These are phyloP conservation scores for Lepidurus arcticus DNA, from an alignment of 1,140 invertebrate genomes.

Conservation along the genomic window DNA sequence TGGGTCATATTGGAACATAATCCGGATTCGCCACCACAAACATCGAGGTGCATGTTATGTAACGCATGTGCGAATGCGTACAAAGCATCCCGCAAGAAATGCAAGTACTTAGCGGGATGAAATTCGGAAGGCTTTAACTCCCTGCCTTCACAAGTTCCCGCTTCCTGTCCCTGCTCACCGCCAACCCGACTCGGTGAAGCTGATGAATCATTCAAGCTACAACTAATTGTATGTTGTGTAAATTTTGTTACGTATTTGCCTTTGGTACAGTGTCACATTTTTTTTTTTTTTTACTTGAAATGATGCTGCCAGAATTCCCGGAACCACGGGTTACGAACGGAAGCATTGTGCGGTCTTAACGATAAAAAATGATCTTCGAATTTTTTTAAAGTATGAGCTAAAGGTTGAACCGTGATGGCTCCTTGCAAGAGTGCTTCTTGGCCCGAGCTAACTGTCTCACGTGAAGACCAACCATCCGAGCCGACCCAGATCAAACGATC, in stretches of 20 bases:
- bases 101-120: constrained; percentile 44
- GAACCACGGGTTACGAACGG: constrained; percentile 54
- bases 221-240: background rate
- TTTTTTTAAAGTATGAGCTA: constrained; percentile 46
- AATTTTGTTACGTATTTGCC: background rate
- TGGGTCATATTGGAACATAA: constrained; percentile 48
- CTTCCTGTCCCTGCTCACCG: background rate
- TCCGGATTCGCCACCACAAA: constrained; percentile 44
- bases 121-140: constrained; percentile 27
- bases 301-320: constrained; percentile 59
- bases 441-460: constrained; percentile 41
- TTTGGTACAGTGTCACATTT: no score
- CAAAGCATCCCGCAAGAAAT: constrained; percentile 54
- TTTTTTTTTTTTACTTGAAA: constrained; percentile 46
- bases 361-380: constrained; percentile 52
- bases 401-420: constrained; percentile 52
- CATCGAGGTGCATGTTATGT: constrained; percentile 46
- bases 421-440: constrained; percentile 46
- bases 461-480: constrained; percentile 51
- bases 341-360: constrained; percentile 43
- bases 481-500: constrained; percentile 51
- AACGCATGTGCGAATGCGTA: constrained; percentile 53
- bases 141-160: constrained; percentile 9
- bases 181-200: background rate
- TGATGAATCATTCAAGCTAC: background rate